Base-by-base conservation (phyloP, 2,113 vertebrate species). In the Phyllostomus discolor region DNA sequence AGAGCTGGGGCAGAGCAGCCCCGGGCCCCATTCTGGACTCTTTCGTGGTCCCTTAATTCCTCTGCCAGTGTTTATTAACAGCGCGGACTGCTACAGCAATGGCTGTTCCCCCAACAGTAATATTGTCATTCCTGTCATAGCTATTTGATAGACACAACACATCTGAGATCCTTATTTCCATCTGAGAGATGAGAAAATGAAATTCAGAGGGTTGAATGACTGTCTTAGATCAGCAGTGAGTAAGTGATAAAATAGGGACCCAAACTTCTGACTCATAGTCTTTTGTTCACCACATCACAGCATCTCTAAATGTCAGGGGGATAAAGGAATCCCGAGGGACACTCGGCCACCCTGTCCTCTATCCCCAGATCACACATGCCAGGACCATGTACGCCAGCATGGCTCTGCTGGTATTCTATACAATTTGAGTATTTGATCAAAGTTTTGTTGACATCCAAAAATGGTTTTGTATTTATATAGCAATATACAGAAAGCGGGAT, bases 81-180 rank as follows among this genome's bases (percentile, higher is more conserved):
- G 52, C n/a, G 11, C n/a, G 69, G 15, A 62, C 15, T 57, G 67
- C 28, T 90, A 57, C 10, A 72, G 46, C 72, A 70, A 88, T 76
- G 43, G 41, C 48, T 90, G 11, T 84, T 80, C 66, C 31, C 33
- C 38, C 17, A 88, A 64, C 31, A 57, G 17, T 89, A 52, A 52
- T 66, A 38, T 26, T 54, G 14, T 91, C 38, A 24, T 59, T 80
- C 48, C 22, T 85, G 8, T 57, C 17, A 64, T 14, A 64, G 67
- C 9, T 24, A 67, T 91, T 93, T 95, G 87, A 84, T 59, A 87
- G 83, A 89, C 24, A 84, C n/a, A 94, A 76, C 22, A 59, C 69
- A 67, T 64, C 46, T n/a, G 33, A 96, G 75, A 75, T 73, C 35
- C 43, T 86, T 46, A 10, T 91, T 96, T 82, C 70, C 19, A 46